Evolutionary conservation across 2,888 invertebrate genomes (phyloP).

Genomic region (Papilio demoleus): DNA sequence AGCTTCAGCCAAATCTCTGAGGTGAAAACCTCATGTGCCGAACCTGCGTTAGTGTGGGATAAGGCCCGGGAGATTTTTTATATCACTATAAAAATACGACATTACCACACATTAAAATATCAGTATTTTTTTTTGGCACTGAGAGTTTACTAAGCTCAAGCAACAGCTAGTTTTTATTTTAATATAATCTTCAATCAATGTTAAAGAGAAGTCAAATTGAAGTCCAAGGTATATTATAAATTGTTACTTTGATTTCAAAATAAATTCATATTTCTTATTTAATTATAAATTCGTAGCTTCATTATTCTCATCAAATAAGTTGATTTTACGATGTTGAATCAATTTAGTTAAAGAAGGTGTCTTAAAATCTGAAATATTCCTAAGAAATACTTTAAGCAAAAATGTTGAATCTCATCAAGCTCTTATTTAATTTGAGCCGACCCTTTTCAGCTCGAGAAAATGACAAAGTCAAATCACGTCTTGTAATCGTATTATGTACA

Average conservation of each 20-base stretch:
- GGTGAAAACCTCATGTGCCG: too few relatives aligned
- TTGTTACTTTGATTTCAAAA: not conserved
- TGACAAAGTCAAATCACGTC: conserved; percentile 39
- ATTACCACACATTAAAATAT: too few relatives aligned
- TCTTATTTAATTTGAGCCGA: conserved; percentile 36
- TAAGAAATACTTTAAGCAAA: conserved; percentile 27
- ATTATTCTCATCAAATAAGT: conserved; percentile 9
- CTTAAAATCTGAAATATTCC: conserved; percentile 23
- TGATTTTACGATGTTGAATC: conserved; percentile 22
- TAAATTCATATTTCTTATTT: not conserved
- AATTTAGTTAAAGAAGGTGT: conserved; percentile 17
- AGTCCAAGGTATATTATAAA: not conserved
- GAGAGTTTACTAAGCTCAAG: too few relatives aligned
- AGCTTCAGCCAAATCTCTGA: too few relatives aligned
- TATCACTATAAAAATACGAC: too few relatives aligned
- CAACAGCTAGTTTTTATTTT: too few relatives aligned
- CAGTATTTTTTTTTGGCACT: too few relatives aligned
- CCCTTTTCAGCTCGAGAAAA: conserved; percentile 35
- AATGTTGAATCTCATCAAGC: conserved; percentile 36
- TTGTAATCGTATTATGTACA: conserved; percentile 31
- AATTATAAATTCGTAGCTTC: not conserved
- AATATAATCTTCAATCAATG: too few relatives aligned
- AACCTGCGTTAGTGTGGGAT: too few relatives aligned
- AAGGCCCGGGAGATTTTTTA: too few relatives aligned
- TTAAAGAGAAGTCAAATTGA: too few relatives aligned